Evolutionary conservation across 2,888 invertebrate species (phyloP), one percentile per base, ranked within the genome.

Genomic region (Lasiommata megera): DNA sequence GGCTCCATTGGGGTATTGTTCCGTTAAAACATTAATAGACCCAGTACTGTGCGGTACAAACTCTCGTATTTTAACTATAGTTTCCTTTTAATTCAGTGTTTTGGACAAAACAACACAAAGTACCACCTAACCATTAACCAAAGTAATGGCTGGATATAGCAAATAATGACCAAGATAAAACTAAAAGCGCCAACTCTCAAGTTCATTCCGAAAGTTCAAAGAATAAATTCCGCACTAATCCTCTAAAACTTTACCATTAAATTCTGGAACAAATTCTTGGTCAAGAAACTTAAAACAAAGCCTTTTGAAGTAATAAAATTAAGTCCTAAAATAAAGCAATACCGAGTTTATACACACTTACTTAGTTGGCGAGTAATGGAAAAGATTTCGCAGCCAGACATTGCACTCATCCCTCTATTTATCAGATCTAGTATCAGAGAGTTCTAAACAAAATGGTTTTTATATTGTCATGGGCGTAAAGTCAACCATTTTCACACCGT

Each of bases 391-490:
- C 46, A 57, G 52, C 29, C 46, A 47, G 17, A 12, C 16, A 40
- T 3, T 79, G 75, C 74, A 71, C 72, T 74, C 68, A 67, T 67
- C 68, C 68, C 77, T 79, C 78, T 76, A 79, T 81, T 44, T 44
- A 34, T 34, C 47, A 47, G n/a, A 16, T 1, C 67, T 38, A n/a
- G 77, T 18, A 18, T 41, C 38, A 43, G n/a, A 28, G 28, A 43
- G 28, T 43, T 8, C 28, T 3, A 37, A n/a, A 41, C 11, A 41
- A n/a, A 6, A 43, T 12, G 9, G 29, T 9, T 1, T 29, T 6
- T 9, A 16, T 31, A 16, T 73, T 73, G 68, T 23, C 23, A 23
- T 23, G 23, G 23, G 23, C 5, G 23, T n/a, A n/a, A n/a, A n/a
- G n/a, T n/a, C n/a, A n/a, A n/a, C n/a, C n/a, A n/a, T n/a, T n/a